Evolutionary conservation across 2,797 vertebrate species (phyloP).

Genomic region (Chelon auratus): DNA sequence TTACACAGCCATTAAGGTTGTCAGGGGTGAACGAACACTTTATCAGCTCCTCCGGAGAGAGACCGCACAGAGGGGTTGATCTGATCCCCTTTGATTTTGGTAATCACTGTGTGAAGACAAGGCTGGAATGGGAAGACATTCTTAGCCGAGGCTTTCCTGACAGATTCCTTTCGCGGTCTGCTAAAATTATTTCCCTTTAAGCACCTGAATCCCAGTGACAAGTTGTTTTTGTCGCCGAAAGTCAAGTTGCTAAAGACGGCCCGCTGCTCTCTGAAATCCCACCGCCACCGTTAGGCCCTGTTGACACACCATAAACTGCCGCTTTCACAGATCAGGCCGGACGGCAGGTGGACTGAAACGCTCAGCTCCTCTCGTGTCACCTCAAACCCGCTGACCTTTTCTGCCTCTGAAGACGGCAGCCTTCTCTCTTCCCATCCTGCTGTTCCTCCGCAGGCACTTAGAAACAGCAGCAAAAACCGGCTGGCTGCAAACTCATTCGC

Average conservation of each 20-base stretch:
- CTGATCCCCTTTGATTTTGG: conserved; percentile 66
- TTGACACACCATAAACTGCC: conserved; percentile 48
- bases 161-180: conserved; percentile 17
- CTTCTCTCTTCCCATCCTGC: conserved; percentile 17
- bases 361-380: conserved; percentile 40
- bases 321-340: conserved; percentile 30
- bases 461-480: conserved; percentile 54
- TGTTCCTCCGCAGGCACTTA: conserved; percentile 27
- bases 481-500: conserved; percentile 56
- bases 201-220: conserved; percentile 9
- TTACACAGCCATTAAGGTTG: conserved; percentile 43
- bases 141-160: conserved; percentile 24
- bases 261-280: conserved; percentile 24
- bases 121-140: conserved; percentile 10
- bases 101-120: conserved; percentile 63
- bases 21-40: conserved; percentile 61
- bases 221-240: conserved; percentile 22
- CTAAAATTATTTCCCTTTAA: conserved; percentile 26
- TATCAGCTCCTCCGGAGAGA: conserved; percentile 61
- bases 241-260: conserved; percentile 13
- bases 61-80: conserved; percentile 51
- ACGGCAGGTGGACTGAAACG: conserved; percentile 59
- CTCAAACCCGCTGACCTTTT: conserved; percentile 61
- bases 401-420: conserved; percentile 1
- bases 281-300: conserved; percentile 30